Conservation (phyloP, 2,888 invertebrate genomes). For the Drosophila subquinaria region DNA sequence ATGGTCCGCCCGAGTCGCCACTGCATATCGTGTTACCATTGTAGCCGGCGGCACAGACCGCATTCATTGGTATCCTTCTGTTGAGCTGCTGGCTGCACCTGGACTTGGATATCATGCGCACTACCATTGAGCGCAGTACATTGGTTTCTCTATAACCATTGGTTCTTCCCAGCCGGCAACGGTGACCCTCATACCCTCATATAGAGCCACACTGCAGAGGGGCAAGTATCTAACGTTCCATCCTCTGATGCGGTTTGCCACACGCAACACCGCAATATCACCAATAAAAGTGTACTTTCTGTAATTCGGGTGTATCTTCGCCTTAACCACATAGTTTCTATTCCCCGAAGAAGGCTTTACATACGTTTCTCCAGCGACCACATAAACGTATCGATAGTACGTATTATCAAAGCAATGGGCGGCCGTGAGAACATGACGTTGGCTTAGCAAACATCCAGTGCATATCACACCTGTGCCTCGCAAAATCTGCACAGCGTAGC, state of each 20-base stretch:
- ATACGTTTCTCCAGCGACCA: slow-evolving; percentile 23
- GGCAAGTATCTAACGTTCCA: slow-evolving; percentile 22
- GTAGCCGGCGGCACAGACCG: slow-evolving; percentile 44
- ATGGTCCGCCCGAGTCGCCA: slow-evolving; percentile 59
- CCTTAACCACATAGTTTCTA: slow-evolving; percentile 20
- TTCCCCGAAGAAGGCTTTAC: too few relatives aligned
- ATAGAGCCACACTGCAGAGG: slow-evolving; percentile 23
- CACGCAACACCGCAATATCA: slow-evolving; percentile 50
- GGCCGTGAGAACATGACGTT: slow-evolving; percentile 35
- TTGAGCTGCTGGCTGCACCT: slow-evolving; percentile 29
- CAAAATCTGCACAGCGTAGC: slow-evolving; percentile 38
- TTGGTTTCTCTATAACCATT: neutral
- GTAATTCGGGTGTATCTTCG: slow-evolving; percentile 35
- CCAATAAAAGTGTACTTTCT: slow-evolving; percentile 23
- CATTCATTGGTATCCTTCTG: slow-evolving; percentile 34
- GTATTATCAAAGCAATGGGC: slow-evolving; percentile 51
- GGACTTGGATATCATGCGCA: slow-evolving; percentile 15
- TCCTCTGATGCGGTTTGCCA: neutral
- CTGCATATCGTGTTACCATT: slow-evolving; percentile 36
- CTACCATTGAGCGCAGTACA: slow-evolving; percentile 16
- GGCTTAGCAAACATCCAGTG: slow-evolving; percentile 36
- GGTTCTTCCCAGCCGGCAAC: slow-evolving; percentile 44
- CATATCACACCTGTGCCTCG: slow-evolving; percentile 18
- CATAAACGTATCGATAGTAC: slow-evolving; percentile 3
- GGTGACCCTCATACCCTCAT: slow-evolving; percentile 3